Base-by-base conservation (phyloP, 2,888 invertebrate genomes). In the Drosophila dives region DNA sequence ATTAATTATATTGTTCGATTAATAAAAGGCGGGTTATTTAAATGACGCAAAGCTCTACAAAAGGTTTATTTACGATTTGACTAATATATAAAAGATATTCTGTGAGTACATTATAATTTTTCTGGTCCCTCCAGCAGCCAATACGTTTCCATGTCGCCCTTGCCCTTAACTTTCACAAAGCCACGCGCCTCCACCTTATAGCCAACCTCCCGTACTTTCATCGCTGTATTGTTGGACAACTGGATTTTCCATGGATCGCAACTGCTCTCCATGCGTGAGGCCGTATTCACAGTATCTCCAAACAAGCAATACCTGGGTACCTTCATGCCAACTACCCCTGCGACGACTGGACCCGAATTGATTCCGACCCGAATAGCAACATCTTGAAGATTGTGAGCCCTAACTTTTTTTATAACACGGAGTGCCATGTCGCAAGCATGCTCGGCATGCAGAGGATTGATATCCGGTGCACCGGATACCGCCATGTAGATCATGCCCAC, bases 401-500 rank as follows among this genome's bases (percentile, higher is more conserved):
- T 95, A 1, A 97, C 95, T 59, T 96, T 95, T 15, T 95, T 94
- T 8, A 96, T 94, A 85, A 98, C 95, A 74, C 96, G 95, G 15
- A 98, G 93, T 0, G 97, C 96, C 6, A 97, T 95, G 86, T 96
- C 96, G 2, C 97, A 96, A 15, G 97, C 95, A 75, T 96, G 95
- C 69, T 95, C 94, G 0, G 97, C 97, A 92, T 98, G 98, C 23
- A 95, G 93, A 3, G 95, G 94, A 50, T 95, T 95, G 51, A 95
- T 93, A 90, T 98, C 97, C 0, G 98, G 98, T 2, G 97, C 96
- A 0, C 98, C 98, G 51, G 97, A 97, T 8, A 97, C 98, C 40
- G 97, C 95, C 98, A 98, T 98, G 92, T 98, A 98, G 58, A 95
- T 95, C 92, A 96, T 96, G n/a, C 98, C 98, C 1, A 98, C 97